Conservation (phyloP, 1,140 invertebrate species). For the Coenobita brevimanus region DNA sequence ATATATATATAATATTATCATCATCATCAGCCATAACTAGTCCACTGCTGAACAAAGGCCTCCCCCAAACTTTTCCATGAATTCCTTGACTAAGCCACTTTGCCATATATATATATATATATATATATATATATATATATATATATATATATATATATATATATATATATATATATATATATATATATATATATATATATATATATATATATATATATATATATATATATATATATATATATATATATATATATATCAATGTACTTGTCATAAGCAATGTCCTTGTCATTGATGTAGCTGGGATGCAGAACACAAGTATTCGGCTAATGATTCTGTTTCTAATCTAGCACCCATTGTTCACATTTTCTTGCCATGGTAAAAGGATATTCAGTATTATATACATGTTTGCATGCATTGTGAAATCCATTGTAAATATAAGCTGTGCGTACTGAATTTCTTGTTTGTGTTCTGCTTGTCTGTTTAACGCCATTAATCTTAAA, state of each 20-base stretch:
- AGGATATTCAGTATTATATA: no score
- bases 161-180: not conserved
- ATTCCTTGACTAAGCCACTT: not conserved
- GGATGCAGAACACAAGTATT: not conserved
- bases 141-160: conserved; percentile 21
- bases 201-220: not conserved
- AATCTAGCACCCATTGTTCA: not conserved
- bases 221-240: not conserved
- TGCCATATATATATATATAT: not conserved
- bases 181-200: not conserved
- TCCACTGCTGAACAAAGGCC: no score
- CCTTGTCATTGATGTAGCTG: not conserved
- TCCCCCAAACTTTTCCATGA: no score
- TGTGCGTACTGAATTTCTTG: no score
- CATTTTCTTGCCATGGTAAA: not conserved
- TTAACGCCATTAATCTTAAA: no score
- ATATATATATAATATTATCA: not conserved
- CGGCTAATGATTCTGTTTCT: no score
- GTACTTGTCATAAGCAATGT: not conserved
- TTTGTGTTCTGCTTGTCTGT: no score
- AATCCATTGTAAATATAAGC: no score
- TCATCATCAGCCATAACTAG: no score
- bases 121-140: conserved; percentile 18
- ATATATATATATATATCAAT: not conserved
- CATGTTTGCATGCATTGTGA: no score